Conservation (phyloP, 2,113 vertebrate genomes). For the Probosciger aterrimus region DNA sequence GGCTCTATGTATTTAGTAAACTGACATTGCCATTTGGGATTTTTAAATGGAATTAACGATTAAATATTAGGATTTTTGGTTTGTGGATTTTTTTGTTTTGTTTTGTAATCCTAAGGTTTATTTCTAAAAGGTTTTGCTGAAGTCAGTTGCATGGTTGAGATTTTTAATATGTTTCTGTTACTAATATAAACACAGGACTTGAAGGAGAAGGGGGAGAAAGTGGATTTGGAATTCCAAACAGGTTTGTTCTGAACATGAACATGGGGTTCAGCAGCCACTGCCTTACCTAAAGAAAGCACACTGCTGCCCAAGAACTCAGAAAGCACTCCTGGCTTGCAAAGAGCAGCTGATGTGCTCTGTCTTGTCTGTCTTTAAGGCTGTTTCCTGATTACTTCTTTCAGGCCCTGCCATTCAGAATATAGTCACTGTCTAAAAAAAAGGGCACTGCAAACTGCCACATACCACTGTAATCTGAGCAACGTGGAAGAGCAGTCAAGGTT, state of each 20-base stretch:
- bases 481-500: neutral
- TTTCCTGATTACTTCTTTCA: neutral
- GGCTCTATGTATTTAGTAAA: neutral
- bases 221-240: neutral
- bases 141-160: neutral
- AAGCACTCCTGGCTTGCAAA: rapidly evolving
- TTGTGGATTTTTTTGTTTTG: neutral
- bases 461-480: neutral
- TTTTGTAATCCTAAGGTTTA: neutral
- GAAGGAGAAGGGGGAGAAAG: neutral
- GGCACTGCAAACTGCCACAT: neutral
- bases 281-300: neutral
- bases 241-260: neutral
- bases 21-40: neutral
- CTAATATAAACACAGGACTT: neutral
- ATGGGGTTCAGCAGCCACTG: neutral
- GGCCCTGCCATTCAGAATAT: neutral
- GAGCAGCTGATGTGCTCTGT: neutral
- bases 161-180: neutral
- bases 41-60: neutral
- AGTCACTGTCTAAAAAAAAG: neutral
- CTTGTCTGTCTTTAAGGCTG: neutral
- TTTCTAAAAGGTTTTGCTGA: neutral
- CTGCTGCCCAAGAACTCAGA: neutral
- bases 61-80: neutral